A percentile compares a stretch with the other conserved stretches of the same genome.
These are phyloP conservation scores for Ferrisia virgata DNA, from an alignment of 2,888 invertebrate genomes.

Conservation along the genomic window DNA sequence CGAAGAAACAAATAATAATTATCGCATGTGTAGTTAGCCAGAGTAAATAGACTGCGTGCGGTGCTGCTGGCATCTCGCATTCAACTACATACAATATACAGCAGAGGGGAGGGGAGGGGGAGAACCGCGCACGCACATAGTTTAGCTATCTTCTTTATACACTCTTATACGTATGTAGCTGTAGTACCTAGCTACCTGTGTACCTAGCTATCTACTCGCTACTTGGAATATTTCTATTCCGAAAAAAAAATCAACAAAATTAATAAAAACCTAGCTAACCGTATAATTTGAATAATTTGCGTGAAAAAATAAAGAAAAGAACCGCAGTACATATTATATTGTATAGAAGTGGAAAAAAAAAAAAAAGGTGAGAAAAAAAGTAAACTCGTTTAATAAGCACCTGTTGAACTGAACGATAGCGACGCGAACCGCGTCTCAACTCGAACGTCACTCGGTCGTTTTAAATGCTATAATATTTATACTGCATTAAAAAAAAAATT, in stretches of 20 bases:
- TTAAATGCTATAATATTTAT: background rate
- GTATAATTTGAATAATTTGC: conserved; percentile 7
- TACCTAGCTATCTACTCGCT: no score
- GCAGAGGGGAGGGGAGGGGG: background rate
- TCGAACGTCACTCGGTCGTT: no score
- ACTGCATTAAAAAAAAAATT: background rate
- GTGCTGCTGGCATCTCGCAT: background rate
- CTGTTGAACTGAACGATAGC: background rate
- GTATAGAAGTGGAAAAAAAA: background rate
- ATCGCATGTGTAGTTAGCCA: background rate
- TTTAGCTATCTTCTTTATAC: background rate
- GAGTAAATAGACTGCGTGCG: conserved; percentile 13
- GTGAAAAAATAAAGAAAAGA: background rate
- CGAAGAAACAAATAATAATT: conserved; percentile 1
- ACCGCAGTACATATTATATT: background rate
- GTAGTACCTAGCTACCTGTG: no score
- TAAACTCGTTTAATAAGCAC: conserved; percentile 7
- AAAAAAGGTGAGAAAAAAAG: background rate
- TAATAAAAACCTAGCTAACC: background rate
- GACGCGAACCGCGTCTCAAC: background rate
- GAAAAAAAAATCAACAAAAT: background rate
- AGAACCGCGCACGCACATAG: background rate
- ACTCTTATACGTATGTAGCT: no score
- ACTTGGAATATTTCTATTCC: background rate
- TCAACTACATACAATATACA: background rate